Conservation (phyloP, 1,140 invertebrate genomes). For the Caerostris darwini region DNA sequence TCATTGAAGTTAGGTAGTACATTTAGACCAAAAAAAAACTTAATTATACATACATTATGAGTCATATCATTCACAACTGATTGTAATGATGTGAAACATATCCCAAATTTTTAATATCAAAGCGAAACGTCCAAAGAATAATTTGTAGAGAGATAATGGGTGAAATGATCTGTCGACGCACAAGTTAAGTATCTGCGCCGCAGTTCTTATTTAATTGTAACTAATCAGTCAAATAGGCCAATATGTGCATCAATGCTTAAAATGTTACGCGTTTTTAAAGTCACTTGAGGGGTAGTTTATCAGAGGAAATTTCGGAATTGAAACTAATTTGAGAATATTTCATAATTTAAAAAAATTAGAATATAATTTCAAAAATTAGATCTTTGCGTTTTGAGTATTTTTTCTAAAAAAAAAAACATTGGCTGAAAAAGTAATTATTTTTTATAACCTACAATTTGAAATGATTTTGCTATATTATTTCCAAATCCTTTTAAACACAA, state of each 20-base stretch:
- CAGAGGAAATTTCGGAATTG: too few species aligned
- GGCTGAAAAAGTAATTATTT: too few species aligned
- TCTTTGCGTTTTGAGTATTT: too few species aligned
- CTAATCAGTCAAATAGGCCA: slow-evolving; percentile 5
- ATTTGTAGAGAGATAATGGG: slow-evolving; percentile 64
- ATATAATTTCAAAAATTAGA: too few species aligned
- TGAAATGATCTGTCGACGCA: slow-evolving; percentile 69
- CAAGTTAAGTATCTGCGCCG: slow-evolving; percentile 60
- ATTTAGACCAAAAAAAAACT: slow-evolving; percentile 39
- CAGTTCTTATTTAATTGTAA: slow-evolving; percentile 50
- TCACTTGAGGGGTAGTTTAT: background rate
- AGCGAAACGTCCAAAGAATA: slow-evolving; percentile 74
- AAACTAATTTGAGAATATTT: too few species aligned
- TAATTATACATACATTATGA: slow-evolving; percentile 68
- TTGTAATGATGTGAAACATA: slow-evolving; percentile 77
- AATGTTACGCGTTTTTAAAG: background rate
- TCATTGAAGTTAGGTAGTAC: slow-evolving; percentile 69
- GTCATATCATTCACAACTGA: slow-evolving; percentile 75
- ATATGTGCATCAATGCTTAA: slow-evolving; percentile 13
- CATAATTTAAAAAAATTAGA: too few species aligned
- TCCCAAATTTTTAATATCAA: slow-evolving; percentile 77
- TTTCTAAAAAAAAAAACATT: too few species aligned
- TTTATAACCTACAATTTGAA: too few species aligned
- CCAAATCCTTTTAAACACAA: too few species aligned
- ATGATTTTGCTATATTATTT: too few species aligned